Evolutionary conservation across 2,113 vertebrate genomes (phyloP).

Genomic region (Sialia sialis): DNA sequence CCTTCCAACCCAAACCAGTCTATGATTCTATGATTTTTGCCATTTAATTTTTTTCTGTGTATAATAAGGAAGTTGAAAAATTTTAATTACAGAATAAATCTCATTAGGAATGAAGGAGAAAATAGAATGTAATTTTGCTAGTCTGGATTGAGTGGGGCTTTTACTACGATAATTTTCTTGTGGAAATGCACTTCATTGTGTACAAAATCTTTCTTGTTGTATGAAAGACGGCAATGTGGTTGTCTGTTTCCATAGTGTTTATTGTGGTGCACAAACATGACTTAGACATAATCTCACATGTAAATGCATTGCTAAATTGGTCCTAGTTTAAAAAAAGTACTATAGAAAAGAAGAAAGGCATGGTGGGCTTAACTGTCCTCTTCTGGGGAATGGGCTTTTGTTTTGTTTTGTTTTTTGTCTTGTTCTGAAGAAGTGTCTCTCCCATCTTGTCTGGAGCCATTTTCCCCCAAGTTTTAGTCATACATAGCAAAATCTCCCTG

Average conservation of each 20-base stretch:
- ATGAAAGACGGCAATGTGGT: background rate
- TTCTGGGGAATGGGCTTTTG: background rate
- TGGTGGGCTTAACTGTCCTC: background rate
- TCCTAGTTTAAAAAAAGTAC: background rate
- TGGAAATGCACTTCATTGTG: background rate
- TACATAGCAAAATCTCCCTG: background rate
- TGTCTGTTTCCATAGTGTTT: background rate
- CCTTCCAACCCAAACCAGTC: background rate
- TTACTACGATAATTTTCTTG: background rate
- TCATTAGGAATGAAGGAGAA: background rate
- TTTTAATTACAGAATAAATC: background rate
- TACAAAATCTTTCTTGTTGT: background rate
- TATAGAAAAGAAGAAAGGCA: background rate
- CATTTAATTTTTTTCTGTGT: background rate
- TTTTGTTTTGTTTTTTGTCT: background rate
- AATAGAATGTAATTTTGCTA: background rate
- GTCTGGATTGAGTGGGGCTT: rapidly evolving
- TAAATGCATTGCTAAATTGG: background rate
- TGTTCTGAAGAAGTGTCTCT: background rate
- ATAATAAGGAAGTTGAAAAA: background rate
- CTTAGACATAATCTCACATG: background rate
- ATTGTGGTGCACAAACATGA: background rate
- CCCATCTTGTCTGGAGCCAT: background rate
- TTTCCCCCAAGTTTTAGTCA: background rate
- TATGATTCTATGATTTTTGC: background rate